Conservation (phyloP, 1,140 invertebrate species). For the Acyrthosiphon pisum region DNA sequence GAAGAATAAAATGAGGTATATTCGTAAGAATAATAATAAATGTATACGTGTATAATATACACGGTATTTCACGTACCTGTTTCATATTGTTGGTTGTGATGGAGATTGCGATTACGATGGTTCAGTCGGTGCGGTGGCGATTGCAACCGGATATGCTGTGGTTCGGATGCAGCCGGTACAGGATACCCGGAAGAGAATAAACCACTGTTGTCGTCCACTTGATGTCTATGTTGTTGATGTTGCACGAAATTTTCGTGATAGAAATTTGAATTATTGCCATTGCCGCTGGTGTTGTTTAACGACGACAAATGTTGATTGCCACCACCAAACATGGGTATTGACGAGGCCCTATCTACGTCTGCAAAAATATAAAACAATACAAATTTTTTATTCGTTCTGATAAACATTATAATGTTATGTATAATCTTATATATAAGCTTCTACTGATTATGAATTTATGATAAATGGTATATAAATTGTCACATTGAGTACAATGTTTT, state of each 20-base stretch:
- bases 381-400: neutral
- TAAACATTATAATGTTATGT: no score
- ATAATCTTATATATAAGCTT: no score
- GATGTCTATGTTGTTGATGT: constrained; percentile 25
- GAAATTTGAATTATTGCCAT: neutral
- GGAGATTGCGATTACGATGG: constrained; percentile 18
- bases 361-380: neutral
- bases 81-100: constrained; percentile 38
- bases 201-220: neutral
- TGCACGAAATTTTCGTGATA: neutral
- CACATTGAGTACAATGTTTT: neutral
- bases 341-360: neutral
- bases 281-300: neutral
- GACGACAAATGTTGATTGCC: neutral
- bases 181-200: constrained; percentile 15
- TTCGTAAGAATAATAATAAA: neutral
- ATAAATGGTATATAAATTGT: no score
- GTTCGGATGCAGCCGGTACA: neutral
- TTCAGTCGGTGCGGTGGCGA: constrained; percentile 42
- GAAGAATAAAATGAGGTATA: neutral
- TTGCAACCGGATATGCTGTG: constrained; percentile 37
- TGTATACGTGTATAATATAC: neutral
- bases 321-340: constrained; percentile 24
- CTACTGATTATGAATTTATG: no score
- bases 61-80: neutral